These are phyloP conservation scores for Rafetus swinhoei DNA, from an alignment of 2,113 vertebrate species.

Conservation along the genomic window DNA sequence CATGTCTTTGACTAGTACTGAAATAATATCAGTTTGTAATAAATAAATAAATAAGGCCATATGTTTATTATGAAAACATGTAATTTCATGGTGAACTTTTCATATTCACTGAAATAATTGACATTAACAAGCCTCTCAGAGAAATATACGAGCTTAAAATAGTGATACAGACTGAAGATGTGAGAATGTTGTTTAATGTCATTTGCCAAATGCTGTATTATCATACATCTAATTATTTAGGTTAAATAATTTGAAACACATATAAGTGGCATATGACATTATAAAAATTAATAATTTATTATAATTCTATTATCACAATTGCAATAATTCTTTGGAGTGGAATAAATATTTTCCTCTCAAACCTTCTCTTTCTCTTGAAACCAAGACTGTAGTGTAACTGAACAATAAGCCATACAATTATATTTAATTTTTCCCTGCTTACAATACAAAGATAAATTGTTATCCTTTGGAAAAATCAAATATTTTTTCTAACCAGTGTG, in stretches of 20 bases:
- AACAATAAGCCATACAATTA: conserved; percentile 46
- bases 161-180: conserved; percentile 56
- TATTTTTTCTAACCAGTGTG: conserved; percentile 63
- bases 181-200: conserved; percentile 71
- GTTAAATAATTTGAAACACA: conserved; percentile 68
- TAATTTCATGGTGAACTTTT: conserved; percentile 64
- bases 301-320: conserved; percentile 51
- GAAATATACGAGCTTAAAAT: conserved; percentile 60
- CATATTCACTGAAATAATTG: conserved; percentile 62
- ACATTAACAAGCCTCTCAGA: conserved; percentile 58
- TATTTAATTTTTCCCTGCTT: conserved; percentile 44
- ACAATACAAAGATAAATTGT: conserved; percentile 68
- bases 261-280: conserved; percentile 34
- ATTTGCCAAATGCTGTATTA: conserved; percentile 73
- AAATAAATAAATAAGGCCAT: conserved; percentile 48
- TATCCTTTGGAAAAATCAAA: conserved; percentile 71
- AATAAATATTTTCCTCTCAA: conserved; percentile 29
- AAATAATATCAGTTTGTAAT: conserved; percentile 63
- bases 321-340: conserved; percentile 19
- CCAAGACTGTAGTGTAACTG: conserved; percentile 26
- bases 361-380: conserved; percentile 21
- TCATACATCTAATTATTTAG: conserved; percentile 62
- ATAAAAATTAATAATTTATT: conserved; percentile 35
- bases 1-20: conserved; percentile 54
- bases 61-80: conserved; percentile 61